phyloP scores from a whole-genome alignment of 2,113 vertebrate species.

The Petrocephalus microphthalmus region DNA sequence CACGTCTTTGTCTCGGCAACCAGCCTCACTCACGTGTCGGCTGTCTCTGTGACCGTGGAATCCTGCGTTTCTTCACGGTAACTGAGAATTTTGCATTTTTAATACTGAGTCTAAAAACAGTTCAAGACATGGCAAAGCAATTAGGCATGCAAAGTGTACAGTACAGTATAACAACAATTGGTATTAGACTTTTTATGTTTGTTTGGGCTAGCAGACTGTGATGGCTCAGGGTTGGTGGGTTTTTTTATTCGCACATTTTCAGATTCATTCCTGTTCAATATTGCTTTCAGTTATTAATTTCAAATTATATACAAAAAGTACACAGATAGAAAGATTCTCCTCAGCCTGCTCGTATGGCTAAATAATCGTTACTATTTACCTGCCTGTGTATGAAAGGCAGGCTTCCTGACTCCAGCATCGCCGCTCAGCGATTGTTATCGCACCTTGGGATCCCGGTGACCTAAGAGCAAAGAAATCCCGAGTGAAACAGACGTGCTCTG shows the following conservation, averaged over 20 bases:
- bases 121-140: neutral
- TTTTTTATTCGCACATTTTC: neutral
- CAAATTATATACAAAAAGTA: neutral
- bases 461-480: neutral
- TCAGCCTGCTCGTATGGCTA: neutral
- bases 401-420: neutral
- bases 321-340: neutral
- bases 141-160: neutral
- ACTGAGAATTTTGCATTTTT: too few species aligned
- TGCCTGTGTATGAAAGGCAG: neutral
- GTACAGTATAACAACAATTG: neutral
- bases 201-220: neutral
- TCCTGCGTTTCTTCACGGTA: too few species aligned
- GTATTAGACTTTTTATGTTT: neutral
- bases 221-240: neutral
- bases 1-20: too few species aligned
- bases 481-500: neutral
- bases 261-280: neutral
- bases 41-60: too few species aligned
- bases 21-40: too few species aligned
- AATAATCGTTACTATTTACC: neutral
- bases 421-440: neutral
- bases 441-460: neutral
- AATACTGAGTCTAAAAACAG: too few species aligned
- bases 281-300: neutral